These are phyloP conservation scores for Neodiprion virginianus DNA, from an alignment of 1,140 invertebrate genomes.

Conservation along the genomic window DNA sequence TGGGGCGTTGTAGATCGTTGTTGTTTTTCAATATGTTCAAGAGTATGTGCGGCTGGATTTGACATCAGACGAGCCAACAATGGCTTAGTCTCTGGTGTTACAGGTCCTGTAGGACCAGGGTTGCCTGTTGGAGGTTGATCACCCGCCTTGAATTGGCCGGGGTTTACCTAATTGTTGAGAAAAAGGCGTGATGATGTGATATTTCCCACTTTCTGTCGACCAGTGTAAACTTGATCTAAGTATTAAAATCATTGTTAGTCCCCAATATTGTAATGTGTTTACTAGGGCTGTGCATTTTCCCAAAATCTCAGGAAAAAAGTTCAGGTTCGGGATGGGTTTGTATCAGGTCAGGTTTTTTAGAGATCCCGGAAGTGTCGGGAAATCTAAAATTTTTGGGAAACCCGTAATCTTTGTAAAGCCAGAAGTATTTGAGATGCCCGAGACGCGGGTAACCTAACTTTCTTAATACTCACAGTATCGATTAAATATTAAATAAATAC, in stretches of 20 bases:
- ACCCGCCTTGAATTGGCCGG: conserved; percentile 51
- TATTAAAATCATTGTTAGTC: background rate
- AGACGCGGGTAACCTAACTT: too few relatives aligned
- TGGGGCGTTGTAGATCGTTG: conserved; percentile 77
- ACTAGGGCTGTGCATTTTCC: background rate
- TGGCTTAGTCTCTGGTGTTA: conserved; percentile 60
- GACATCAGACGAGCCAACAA: conserved; percentile 77
- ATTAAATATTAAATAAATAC: conserved; percentile 8
- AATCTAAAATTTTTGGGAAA: too few relatives aligned
- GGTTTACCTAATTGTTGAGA: conserved; percentile 44
- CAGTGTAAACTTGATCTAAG: background rate
- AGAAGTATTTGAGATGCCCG: too few relatives aligned
- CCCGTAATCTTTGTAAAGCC: too few relatives aligned
- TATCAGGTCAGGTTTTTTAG: too few relatives aligned
- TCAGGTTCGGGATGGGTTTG: too few relatives aligned
- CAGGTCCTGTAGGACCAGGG: conserved; percentile 30
- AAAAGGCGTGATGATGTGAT: too few relatives aligned
- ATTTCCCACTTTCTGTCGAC: too few relatives aligned
- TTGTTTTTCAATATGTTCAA: conserved; percentile 89
- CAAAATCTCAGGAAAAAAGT: too few relatives aligned
- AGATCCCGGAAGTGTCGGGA: too few relatives aligned
- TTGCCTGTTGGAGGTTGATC: conserved; percentile 57
- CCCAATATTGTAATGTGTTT: conserved; percentile 7
- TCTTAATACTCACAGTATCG: background rate
- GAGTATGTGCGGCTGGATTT: conserved; percentile 76